Conservation (phyloP, 2,888 invertebrate genomes). For the Branchinecta sandiegonensis region DNA sequence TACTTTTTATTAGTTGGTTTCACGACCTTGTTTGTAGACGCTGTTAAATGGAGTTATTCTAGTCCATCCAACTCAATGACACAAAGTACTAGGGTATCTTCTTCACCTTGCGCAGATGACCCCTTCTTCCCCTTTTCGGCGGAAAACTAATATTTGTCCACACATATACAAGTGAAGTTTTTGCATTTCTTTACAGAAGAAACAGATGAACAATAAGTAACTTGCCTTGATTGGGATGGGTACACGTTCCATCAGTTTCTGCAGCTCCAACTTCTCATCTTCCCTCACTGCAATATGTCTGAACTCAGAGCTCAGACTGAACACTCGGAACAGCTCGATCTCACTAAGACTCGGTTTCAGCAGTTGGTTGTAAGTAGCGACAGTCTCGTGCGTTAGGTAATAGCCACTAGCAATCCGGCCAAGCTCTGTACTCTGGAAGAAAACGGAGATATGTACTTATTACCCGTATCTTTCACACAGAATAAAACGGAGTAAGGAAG, state of each 20-base stretch:
- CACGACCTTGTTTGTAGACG: too few relatives aligned
- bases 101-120: background rate
- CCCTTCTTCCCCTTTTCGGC: background rate
- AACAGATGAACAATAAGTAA: background rate
- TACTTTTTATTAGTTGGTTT: too few relatives aligned
- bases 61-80: too few relatives aligned
- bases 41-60: too few relatives aligned
- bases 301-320: constrained; percentile 94
- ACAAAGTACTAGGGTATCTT: too few relatives aligned
- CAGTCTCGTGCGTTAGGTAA: constrained; percentile 93
- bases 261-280: constrained; percentile 91
- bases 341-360: constrained; percentile 91
- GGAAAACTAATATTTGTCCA: too few relatives aligned
- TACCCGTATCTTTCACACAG: too few relatives aligned
- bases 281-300: constrained; percentile 78
- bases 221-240: constrained; percentile 83
- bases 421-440: constrained; percentile 69
- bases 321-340: constrained; percentile 92
- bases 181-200: background rate
- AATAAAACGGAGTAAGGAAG: too few relatives aligned
- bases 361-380: constrained; percentile 90
- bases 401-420: constrained; percentile 97
- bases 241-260: constrained; percentile 86
- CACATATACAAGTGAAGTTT: background rate
- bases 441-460: background rate